Evolutionary conservation across 30 jellyfish, hydroid and myxozoan genomes (phyloP).

Genomic region (Turritopsis rubra): DNA sequence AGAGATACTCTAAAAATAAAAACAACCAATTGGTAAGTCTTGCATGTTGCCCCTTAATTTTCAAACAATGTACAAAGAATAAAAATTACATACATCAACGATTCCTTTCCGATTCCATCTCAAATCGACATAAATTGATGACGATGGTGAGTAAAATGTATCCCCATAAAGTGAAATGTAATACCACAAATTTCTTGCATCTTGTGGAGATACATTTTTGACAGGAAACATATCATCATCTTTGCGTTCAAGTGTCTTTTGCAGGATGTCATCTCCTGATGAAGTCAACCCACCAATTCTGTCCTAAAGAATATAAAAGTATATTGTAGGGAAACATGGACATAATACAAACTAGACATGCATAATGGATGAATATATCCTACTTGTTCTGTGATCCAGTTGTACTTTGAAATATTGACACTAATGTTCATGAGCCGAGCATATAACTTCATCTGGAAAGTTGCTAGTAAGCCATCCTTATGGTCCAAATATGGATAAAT

Average conservation of each 20-base stretch:
- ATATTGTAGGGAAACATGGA: too few species aligned
- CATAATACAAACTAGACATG: too few species aligned
- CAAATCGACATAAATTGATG: neutral
- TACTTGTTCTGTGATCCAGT: neutral
- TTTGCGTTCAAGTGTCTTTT: neutral
- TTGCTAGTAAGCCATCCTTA: slow-evolving; percentile 20
- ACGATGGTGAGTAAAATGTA: neutral
- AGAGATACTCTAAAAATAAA: neutral
- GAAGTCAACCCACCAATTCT: neutral
- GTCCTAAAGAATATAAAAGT: neutral
- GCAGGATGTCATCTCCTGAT: neutral
- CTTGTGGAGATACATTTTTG: neutral
- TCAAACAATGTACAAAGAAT: neutral
- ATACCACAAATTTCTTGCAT: neutral
- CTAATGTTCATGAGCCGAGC: slow-evolving; percentile 7
- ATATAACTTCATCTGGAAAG: neutral
- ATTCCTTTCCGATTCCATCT: neutral
- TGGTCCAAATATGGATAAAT: slow-evolving; percentile 51
- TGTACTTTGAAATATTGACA: neutral
- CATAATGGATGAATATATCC: neutral
- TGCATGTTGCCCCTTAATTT: too few species aligned
- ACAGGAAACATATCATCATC: neutral
- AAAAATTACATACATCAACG: neutral
- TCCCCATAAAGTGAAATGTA: neutral
- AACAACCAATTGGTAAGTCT: too few species aligned